Evolutionary conservation across 2,797 vertebrate genomes (phyloP).

Genomic region (Cyclopterus lumpus): DNA sequence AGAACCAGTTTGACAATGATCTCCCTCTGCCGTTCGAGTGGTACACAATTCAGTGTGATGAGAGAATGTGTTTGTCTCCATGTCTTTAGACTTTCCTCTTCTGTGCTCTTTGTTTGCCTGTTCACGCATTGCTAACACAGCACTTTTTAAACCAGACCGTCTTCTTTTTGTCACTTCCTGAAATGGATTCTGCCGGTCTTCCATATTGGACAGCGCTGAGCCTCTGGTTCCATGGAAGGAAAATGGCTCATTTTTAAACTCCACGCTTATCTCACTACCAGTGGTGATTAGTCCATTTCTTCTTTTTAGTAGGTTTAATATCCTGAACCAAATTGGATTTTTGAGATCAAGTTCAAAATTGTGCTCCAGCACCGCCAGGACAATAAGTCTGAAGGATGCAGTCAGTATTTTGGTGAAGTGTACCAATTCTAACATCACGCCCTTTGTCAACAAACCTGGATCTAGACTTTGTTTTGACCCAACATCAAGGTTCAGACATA

Average conservation of each 20-base stretch:
- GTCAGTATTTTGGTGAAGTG: constrained; percentile 17
- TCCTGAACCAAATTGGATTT: not conserved
- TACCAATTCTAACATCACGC: constrained; percentile 37
- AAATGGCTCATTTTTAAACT: constrained; percentile 17
- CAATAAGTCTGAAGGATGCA: constrained; percentile 14
- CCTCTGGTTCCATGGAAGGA: not conserved
- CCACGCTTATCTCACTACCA: not conserved
- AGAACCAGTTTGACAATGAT: not conserved
- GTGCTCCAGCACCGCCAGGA: constrained; percentile 36
- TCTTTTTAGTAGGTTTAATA: constrained; percentile 24
- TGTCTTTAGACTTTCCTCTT: not conserved
- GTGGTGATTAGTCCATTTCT: not conserved
- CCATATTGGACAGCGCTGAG: not conserved
- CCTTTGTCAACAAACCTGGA: constrained; percentile 32
- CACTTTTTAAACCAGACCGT: not conserved
- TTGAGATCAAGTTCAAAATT: constrained; percentile 33
- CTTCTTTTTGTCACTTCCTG: constrained; percentile 26
- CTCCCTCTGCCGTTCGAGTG: not conserved
- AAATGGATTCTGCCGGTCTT: not conserved
- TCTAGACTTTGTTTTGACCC: constrained; percentile 39
- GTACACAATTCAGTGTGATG: not conserved
- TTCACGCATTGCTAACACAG: not conserved
- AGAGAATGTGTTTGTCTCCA: not conserved
- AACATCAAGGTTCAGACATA: constrained; percentile 34
- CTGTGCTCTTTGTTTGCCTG: not conserved